phyloP scores from a whole-genome alignment of 2,113 vertebrate species.

The Hemiprocne comata region DNA sequence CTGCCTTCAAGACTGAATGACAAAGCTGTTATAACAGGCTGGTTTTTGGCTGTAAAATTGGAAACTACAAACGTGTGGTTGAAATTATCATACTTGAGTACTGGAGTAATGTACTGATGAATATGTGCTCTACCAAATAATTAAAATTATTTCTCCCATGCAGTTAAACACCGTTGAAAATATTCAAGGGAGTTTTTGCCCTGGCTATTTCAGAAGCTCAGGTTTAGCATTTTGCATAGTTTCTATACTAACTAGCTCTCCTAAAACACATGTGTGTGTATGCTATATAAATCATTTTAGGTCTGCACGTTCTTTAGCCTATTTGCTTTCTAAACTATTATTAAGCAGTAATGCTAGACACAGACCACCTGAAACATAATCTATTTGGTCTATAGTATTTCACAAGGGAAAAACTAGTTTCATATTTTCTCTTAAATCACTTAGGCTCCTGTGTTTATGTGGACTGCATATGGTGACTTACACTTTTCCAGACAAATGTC shows the following conservation, averaged over 20 bases:
- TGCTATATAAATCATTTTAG: not conserved
- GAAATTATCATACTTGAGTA: constrained; percentile 9
- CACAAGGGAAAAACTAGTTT: not conserved
- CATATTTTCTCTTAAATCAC: not conserved
- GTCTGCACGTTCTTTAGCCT: not conserved
- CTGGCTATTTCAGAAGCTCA: not conserved
- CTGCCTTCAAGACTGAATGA: not conserved
- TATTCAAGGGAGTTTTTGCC: not conserved
- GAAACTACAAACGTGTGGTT: not conserved
- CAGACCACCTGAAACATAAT: not conserved
- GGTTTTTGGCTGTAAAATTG: not conserved
- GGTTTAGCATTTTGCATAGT: not conserved
- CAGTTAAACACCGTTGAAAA: not conserved
- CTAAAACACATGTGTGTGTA: not conserved
- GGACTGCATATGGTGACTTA: not conserved
- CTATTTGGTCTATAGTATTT: not conserved
- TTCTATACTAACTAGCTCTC: not conserved
- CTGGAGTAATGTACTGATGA: not conserved
- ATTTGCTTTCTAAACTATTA: not conserved
- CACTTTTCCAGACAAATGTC: not conserved
- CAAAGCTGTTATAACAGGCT: not conserved
- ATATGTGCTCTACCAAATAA: not conserved
- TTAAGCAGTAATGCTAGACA: not conserved
- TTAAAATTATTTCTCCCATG: not conserved
- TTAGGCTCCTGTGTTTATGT: not conserved